phyloP scores from a whole-genome alignment of 2,888 invertebrate species.

The Danaus chrysippus region DNA sequence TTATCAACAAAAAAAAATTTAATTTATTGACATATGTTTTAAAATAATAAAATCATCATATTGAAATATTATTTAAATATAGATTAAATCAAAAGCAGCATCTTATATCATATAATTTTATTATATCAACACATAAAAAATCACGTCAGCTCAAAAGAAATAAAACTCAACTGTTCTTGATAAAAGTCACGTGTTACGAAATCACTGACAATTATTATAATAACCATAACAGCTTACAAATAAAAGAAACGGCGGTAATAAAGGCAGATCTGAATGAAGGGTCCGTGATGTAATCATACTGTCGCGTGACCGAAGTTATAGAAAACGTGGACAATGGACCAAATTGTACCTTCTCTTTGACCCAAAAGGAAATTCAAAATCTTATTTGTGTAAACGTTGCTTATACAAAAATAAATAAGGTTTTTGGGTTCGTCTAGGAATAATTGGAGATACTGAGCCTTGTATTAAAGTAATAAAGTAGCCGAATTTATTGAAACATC shows the following conservation, averaged over 20 bases:
- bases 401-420: constrained; percentile 9
- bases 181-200: constrained; percentile 2
- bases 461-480: constrained; percentile 5
- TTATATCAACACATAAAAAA: neutral
- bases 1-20: no score
- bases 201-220: constrained; percentile 15
- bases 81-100: no score
- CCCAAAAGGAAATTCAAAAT: constrained; percentile 17
- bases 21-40: no score
- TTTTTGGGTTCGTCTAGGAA: constrained; percentile 1
- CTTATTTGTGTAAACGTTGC: constrained; percentile 11
- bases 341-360: constrained; percentile 26
- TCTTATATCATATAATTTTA: no score
- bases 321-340: constrained; percentile 29
- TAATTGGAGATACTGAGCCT: constrained; percentile 9
- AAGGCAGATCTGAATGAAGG: constrained; percentile 20
- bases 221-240: constrained; percentile 20
- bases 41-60: no score
- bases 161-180: neutral
- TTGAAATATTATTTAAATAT: no score
- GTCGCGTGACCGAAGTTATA: constrained; percentile 32
- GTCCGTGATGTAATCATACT: constrained; percentile 28
- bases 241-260: constrained; percentile 18
- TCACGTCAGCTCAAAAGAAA: neutral
- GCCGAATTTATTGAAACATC: neutral